Evolutionary conservation across 2,888 invertebrate species (phyloP).

Genomic region (Spialia ferax): DNA sequence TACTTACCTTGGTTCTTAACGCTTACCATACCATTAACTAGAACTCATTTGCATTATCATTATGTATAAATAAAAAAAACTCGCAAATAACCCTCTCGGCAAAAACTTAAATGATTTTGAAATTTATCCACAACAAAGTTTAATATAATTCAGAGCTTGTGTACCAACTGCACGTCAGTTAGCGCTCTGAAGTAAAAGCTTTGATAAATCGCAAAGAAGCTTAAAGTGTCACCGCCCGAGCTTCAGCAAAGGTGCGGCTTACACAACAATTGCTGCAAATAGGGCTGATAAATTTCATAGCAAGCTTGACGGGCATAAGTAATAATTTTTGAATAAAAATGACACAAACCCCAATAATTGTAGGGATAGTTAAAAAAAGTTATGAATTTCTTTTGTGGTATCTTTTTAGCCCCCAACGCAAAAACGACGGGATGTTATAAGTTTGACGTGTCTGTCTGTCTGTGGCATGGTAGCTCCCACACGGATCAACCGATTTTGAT

Average conservation of each 20-base stretch:
- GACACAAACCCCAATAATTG: no score
- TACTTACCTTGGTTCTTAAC: no score
- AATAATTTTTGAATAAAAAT: not conserved
- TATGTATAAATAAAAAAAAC: not conserved
- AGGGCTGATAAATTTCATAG: conserved; percentile 6
- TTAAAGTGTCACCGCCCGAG: conserved; percentile 36
- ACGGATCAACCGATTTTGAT: no score
- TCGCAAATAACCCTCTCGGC: not conserved
- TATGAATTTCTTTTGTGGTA: no score
- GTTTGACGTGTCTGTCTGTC: no score
- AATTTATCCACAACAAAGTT: conserved; percentile 17
- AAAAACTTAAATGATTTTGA: not conserved
- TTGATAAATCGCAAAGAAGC: conserved; percentile 36
- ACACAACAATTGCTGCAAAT: conserved; percentile 26
- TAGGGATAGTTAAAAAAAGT: no score
- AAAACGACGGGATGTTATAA: no score
- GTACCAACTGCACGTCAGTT: conserved; percentile 20
- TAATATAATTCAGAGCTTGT: conserved; percentile 13
- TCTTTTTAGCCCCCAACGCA: no score
- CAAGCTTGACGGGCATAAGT: not conserved
- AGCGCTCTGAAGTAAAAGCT: conserved; percentile 27
- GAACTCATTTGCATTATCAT: not conserved
- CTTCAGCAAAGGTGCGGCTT: conserved; percentile 20
- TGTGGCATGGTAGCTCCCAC: no score
- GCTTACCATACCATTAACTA: no score